Evolutionary conservation across 2,113 vertebrate species (phyloP).

Genomic region (Aptenodytes forsteri): DNA sequence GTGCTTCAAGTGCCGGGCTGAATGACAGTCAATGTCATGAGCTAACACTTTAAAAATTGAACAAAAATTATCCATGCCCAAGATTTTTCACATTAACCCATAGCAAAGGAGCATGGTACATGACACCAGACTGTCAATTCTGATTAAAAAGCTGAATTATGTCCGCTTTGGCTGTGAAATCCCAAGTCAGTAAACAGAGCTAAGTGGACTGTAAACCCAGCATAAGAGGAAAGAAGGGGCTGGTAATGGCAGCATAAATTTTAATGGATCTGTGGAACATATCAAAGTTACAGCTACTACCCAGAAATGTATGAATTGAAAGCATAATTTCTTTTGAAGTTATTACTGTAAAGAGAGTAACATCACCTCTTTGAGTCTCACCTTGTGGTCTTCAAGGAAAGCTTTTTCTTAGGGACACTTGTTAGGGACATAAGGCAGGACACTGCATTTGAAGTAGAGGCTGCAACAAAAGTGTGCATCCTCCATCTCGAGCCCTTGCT

Average conservation of each 20-base stretch:
- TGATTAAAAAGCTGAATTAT: neutral
- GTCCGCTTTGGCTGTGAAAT: neutral
- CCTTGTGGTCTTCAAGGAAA: neutral
- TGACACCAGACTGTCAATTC: neutral
- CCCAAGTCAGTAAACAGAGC: neutral
- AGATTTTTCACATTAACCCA: neutral
- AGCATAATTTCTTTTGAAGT: neutral
- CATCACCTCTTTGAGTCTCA: neutral
- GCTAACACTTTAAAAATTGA: neutral
- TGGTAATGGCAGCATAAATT: neutral
- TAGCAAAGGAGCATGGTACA: neutral
- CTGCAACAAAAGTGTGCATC: neutral
- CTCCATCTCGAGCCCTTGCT: neutral
- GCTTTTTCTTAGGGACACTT: neutral
- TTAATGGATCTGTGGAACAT: neutral
- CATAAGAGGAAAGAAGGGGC: neutral
- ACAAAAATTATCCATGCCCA: neutral
- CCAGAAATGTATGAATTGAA: neutral
- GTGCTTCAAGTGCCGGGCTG: neutral
- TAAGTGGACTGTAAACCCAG: neutral
- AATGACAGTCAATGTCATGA: neutral
- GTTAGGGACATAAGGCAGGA: neutral
- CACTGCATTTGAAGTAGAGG: neutral
- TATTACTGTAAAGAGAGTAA: neutral
- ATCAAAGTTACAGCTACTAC: neutral